Base-by-base conservation (phyloP, 2,888 invertebrate species). In the Capitulum mitella region DNA sequence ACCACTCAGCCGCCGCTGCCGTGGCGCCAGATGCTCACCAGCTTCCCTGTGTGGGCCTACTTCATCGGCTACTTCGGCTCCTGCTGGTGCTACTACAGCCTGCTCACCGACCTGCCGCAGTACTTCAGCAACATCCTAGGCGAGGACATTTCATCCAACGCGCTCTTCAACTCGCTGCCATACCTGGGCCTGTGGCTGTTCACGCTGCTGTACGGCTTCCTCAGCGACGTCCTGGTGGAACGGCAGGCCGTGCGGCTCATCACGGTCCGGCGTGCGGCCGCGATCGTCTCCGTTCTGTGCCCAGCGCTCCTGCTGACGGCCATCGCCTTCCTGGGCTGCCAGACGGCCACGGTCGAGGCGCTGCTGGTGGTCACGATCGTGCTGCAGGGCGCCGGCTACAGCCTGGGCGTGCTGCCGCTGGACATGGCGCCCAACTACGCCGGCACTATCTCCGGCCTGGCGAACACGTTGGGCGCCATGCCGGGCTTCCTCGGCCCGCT, bases 301-400 rank as follows among this genome's bases (percentile, higher is more conserved):
- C 81, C 82, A 70, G 91, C 93, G 0, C 84, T 93, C 51, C 92
- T 93, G 74, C 86, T 95, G 81, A 89, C 93, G 79, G 90, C 90
- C 22, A 94, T 94, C 0, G 92, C 94, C 0, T 94, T 92, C 85
- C 93, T 93, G 0, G 94, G 94, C 79, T 95, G 95, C 86, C 89
- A 92, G 87, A 90, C 91, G 54, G 90, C 90, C 83, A 87, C 92
- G 74, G 94, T 94, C 0, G 91, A 95, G 29, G 89, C 54, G 26
- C 54, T 54, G 6, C 54, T 54, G 3, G 54, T 54, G 26, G n/a
- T 54, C 26, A 54, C 54, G 32, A 91, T 95, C 34, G 94, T 94
- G 6, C 88, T 95, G 78, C 94, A 94, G 85, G 95, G 95, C 83
- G 93, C 93, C 83, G 93, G 93, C 0, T 93, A 92, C 22, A 94